Percentiles rank a stretch among this genome's conserved stretches.
These are phyloP conservation scores for Archaeoteleia sp. DNA, from an alignment of 2,888 invertebrate species.

Conservation along the genomic window DNA sequence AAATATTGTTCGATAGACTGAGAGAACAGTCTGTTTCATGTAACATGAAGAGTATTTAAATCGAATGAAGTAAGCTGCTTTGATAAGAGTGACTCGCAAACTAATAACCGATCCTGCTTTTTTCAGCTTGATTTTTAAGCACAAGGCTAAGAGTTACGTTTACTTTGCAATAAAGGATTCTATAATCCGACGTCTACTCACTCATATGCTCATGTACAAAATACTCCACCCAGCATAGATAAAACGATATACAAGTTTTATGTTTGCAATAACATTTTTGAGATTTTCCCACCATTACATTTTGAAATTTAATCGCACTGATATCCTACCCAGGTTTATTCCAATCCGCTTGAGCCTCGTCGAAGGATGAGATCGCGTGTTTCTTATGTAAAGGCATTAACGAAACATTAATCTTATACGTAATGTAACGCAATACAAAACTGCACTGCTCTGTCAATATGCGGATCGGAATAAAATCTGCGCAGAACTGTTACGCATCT, in stretches of 20 bases:
- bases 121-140: conserved; percentile 10
- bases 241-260: conserved; percentile 4
- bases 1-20: conserved; percentile 33
- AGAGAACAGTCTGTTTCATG: conserved; percentile 30
- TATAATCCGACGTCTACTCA: too few species aligned
- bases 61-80: conserved; percentile 2
- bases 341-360: conserved; percentile 29
- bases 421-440: conserved; percentile 28
- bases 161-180: not conserved
- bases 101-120: conserved; percentile 16
- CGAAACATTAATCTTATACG: conserved; percentile 38
- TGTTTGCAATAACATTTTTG: conserved; percentile 19
- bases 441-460: conserved; percentile 11
- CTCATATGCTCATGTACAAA: too few species aligned
- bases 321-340: conserved; percentile 35
- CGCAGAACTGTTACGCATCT: conserved; percentile 25
- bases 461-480: conserved; percentile 37
- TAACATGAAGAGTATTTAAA: conserved; percentile 22
- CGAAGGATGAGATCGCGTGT: conserved; percentile 37
- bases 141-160: not conserved
- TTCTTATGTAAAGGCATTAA: conserved; percentile 40
- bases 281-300: conserved; percentile 6
- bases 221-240: not conserved
- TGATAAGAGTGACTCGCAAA: conserved; percentile 8
- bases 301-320: conserved; percentile 34